Percentiles rank a stretch among this genome's conserved stretches.
Evolutionary conservation across 2,797 vertebrate genomes (phyloP).

Genomic region (Acestrorhynchus altus): DNA sequence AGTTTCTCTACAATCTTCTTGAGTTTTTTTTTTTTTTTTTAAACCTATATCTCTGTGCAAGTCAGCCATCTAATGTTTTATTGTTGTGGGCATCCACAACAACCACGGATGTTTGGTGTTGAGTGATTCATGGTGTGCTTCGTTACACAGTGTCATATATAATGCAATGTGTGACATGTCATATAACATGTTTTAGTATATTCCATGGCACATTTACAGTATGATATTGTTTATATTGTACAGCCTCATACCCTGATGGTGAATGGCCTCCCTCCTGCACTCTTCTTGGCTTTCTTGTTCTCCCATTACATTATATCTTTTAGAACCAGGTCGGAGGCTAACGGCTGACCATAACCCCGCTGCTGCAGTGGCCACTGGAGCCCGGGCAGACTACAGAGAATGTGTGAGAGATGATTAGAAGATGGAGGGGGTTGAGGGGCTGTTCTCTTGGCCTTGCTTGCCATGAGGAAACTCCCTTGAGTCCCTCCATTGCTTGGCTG

Average conservation of each 20-base stretch:
- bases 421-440: slow-evolving; percentile 20
- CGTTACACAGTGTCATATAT: too few species aligned
- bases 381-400: not conserved
- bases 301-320: slow-evolving; percentile 26
- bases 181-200: not conserved
- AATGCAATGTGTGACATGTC: too few species aligned
- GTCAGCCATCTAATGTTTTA: not conserved
- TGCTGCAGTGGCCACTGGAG: not conserved
- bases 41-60: not conserved
- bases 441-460: slow-evolving; percentile 39
- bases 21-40: too few species aligned
- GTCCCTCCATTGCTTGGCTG: slow-evolving; percentile 18
- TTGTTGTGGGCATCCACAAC: not conserved
- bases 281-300: not conserved
- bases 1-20: not conserved
- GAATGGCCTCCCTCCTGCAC: not conserved
- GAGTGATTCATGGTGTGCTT: not conserved
- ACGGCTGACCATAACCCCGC: slow-evolving; percentile 2
- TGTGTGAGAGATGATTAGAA: slow-evolving; percentile 31
- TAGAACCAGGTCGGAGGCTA: slow-evolving; percentile 36
- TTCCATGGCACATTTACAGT: not conserved
- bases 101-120: not conserved
- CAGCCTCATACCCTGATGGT: not conserved
- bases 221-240: not conserved
- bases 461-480: slow-evolving; percentile 45